These are phyloP conservation scores for Aphelinus certus DNA, from an alignment of 1,140 invertebrate species.

Conservation along the genomic window DNA sequence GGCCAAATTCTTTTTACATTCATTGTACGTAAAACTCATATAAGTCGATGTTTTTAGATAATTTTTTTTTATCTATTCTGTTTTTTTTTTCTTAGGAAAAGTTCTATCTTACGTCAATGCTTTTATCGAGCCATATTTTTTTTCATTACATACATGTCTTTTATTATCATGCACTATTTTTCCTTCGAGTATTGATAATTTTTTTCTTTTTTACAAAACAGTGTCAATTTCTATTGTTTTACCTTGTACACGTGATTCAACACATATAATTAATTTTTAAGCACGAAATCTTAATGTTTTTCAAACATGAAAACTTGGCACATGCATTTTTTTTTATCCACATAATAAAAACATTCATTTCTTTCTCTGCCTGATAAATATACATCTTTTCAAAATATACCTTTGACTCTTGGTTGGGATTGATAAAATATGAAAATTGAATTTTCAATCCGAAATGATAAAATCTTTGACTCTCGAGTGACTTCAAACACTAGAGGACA, in stretches of 20 bases:
- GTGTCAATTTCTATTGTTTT: too few relatives aligned
- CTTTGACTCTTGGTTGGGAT: too few relatives aligned
- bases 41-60: constrained; percentile 40
- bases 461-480: constrained; percentile 33
- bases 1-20: constrained; percentile 42
- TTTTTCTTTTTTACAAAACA: constrained; percentile 4
- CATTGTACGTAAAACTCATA: constrained; percentile 42
- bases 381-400: too few relatives aligned
- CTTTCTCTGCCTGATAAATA: too few relatives aligned
- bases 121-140: constrained; percentile 28
- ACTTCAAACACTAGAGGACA: background rate
- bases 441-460: constrained; percentile 22
- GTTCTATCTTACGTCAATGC: constrained; percentile 34
- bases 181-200: constrained; percentile 30
- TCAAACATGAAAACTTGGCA: background rate
- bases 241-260: too few relatives aligned
- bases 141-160: background rate
- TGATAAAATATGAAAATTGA: background rate
- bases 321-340: background rate
- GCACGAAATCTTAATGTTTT: too few relatives aligned
- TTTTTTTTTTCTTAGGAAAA: constrained; percentile 26
- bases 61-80: constrained; percentile 14
- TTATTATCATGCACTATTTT: background rate
- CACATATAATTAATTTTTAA: too few relatives aligned
- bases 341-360: background rate